Percentiles rank a stretch among this genome's conserved stretches.
Evolutionary conservation across 2,797 vertebrate species (phyloP).

Genomic region (Neopelma chrysocephalum): DNA sequence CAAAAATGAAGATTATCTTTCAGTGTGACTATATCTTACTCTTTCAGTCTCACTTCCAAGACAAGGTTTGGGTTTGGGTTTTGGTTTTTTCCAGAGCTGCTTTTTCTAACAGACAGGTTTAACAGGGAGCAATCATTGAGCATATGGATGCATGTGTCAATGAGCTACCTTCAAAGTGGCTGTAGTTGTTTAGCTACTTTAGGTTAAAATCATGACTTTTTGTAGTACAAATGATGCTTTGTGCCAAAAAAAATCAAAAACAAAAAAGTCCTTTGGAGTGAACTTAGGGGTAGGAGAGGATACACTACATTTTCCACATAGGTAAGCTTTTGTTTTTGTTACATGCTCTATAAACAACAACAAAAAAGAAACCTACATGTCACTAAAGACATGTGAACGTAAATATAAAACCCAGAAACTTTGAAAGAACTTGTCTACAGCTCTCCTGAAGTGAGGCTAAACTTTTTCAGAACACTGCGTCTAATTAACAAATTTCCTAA

Average conservation of each 20-base stretch:
- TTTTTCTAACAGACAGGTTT: neutral
- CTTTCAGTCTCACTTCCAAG: neutral
- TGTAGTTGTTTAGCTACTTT: neutral
- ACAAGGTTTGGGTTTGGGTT: neutral
- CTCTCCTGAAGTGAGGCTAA: neutral
- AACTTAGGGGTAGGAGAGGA: neutral
- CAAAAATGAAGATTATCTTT: slow-evolving; percentile 11
- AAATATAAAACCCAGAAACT: neutral
- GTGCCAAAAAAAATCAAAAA: neutral
- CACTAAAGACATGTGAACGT: neutral
- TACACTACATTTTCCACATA: neutral
- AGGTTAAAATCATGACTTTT: neutral
- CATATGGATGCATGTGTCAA: too few species aligned
- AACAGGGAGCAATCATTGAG: neutral
- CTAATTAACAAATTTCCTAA: neutral
- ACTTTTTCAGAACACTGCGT: neutral
- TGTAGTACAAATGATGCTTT: neutral
- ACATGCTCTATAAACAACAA: neutral
- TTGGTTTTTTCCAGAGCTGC: neutral
- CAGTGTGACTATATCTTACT: neutral
- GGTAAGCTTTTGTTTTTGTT: neutral
- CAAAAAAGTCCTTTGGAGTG: neutral
- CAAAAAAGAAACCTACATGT: neutral
- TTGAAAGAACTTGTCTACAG: neutral
- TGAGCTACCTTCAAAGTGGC: neutral